Base-by-base conservation (phyloP, 2,113 vertebrate genomes). In the Protomyctophum bolini region DNA sequence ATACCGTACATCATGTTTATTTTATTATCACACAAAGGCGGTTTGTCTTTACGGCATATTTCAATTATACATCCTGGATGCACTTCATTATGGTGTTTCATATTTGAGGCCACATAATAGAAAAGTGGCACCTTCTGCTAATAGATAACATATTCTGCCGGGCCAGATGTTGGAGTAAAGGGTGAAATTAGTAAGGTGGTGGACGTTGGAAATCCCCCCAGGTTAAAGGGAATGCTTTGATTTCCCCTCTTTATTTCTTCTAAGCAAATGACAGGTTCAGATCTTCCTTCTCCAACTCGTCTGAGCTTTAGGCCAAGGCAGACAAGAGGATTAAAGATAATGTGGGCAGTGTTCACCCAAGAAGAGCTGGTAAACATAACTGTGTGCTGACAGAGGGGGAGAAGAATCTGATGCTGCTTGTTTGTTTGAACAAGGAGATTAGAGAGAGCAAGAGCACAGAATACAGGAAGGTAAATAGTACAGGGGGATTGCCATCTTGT, bases 361-460 rank as follows among this genome's bases (percentile, higher is more conserved):
- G 93, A 95, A 91, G 91, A 92, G 94, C 95, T 89, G 89, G 95
- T 95, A 95, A 95, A 97, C 95, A 95, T 85, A 91, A 91, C 91
- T 93, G 92, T 91, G 92, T 88, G 87, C 87, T 89, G 83, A 92
- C 87, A 85, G 90, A 89, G 82, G 87, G 89, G 79, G 91, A 91
- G 92, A 94, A 93, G 94, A 95, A 94, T 94, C 91, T 92, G 87
- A 93, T 90, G 93, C 92, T 93, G 95, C 95, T 93, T 95, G 94
- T 96, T 96, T 96, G 96, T 96, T 96, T 95, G 94, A 95, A 95
- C 93, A 93, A 89, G 91, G 91, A 95, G 95, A 97, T 97, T 95
- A 96, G 93, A 75, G 66, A 92, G 92, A 92, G 72, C 90, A 91
- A 94, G 91, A 92, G 91, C 86, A 87, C 87, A 91, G 91, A 93